Evolutionary conservation across 2,888 invertebrate genomes (phyloP).

Genomic region (Pyralis farinalis): DNA sequence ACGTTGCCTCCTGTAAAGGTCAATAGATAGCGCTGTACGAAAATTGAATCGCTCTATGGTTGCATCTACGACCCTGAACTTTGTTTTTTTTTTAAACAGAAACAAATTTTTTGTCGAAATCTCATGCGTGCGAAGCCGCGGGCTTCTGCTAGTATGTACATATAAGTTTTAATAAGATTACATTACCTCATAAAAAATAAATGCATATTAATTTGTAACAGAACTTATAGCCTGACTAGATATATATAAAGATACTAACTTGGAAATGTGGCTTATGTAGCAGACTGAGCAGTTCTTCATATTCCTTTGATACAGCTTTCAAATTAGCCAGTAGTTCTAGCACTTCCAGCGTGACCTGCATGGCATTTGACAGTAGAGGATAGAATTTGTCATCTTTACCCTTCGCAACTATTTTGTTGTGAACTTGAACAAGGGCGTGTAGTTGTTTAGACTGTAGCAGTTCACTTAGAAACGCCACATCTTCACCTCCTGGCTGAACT

Average conservation of each 20-base stretch:
- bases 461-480: conserved; percentile 91
- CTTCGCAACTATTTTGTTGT: conserved; percentile 92
- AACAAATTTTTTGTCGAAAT: too few relatives aligned
- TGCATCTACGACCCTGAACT: too few relatives aligned
- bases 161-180: too few relatives aligned
- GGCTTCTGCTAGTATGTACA: too few relatives aligned
- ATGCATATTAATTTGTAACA: too few relatives aligned
- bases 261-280: conserved; percentile 93
- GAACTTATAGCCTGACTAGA: too few relatives aligned
- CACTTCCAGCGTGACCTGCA: conserved; percentile 91
- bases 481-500: conserved; percentile 90
- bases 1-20: too few relatives aligned
- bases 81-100: too few relatives aligned
- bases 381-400: conserved; percentile 92
- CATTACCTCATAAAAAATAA: too few relatives aligned
- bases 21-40: too few relatives aligned
- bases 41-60: too few relatives aligned
- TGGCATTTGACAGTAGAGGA: conserved; percentile 91
- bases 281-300: conserved; percentile 89
- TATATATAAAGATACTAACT: conserved; percentile 78
- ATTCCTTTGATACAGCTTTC: conserved; percentile 86
- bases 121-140: too few relatives aligned
- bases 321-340: conserved; percentile 86
- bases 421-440: conserved; percentile 94
- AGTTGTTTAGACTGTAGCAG: conserved; percentile 92